Percentiles rank a stretch among this genome's conserved stretches.
Conservation (phyloP, 2,113 vertebrate species). For the Sebastes schlegelii region DNA sequence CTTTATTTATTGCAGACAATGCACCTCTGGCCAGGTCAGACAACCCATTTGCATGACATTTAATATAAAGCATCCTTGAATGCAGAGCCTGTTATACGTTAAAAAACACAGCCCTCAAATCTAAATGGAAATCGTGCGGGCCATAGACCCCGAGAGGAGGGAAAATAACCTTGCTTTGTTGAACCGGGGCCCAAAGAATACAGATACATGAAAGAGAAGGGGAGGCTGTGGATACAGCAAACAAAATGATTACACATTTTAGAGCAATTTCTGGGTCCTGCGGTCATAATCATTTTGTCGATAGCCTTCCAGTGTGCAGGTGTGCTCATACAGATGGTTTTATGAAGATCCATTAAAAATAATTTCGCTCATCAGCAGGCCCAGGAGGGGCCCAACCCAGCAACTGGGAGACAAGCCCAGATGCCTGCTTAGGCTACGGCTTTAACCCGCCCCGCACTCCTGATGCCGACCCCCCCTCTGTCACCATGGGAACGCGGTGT, state of each 20-base stretch:
- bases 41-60: constrained; percentile 75
- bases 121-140: constrained; percentile 73
- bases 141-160: constrained; percentile 27
- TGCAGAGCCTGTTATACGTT: constrained; percentile 54
- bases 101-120: constrained; percentile 59
- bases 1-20: constrained; percentile 78
- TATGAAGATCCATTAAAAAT: constrained; percentile 89
- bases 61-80: constrained; percentile 66
- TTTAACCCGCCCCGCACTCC: constrained; percentile 40
- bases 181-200: constrained; percentile 69
- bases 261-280: constrained; percentile 83
- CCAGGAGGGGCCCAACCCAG: constrained; percentile 81
- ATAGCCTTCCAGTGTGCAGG: constrained; percentile 86
- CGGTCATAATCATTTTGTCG: constrained; percentile 85
- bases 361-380: constrained; percentile 83
- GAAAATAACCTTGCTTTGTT: constrained; percentile 72
- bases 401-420: constrained; percentile 73
- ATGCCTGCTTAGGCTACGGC: constrained; percentile 71
- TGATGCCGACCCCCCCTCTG: constrained; percentile 57
- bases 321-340: constrained; percentile 86
- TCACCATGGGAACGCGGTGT: constrained; percentile 69
- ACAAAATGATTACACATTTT: constrained; percentile 86
- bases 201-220: constrained; percentile 65
- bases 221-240: constrained; percentile 75
- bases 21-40: constrained; percentile 78